Evolutionary conservation across 2,888 invertebrate species (phyloP).

Genomic region (Lycocerus yunnanus): DNA sequence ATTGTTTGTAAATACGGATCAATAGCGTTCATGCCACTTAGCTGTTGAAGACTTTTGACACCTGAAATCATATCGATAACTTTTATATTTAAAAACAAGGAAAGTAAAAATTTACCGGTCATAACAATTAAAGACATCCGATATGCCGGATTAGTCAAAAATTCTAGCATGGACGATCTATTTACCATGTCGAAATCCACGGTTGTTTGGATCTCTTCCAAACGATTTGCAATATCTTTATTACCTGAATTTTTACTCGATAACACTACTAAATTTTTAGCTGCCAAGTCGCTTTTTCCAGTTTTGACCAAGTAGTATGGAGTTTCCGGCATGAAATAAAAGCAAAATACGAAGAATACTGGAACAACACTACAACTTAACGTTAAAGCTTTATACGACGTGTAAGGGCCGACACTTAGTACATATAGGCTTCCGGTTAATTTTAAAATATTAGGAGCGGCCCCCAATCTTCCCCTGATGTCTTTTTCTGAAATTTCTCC

Average conservation of each 20-base stretch:
- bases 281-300: slow-evolving; percentile 46
- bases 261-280: slow-evolving; percentile 40
- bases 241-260: slow-evolving; percentile 49
- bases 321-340: slow-evolving; percentile 56
- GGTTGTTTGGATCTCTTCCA: slow-evolving; percentile 51
- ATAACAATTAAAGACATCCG: slow-evolving; percentile 27
- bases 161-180: slow-evolving; percentile 46
- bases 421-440: slow-evolving; percentile 52
- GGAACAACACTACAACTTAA: slow-evolving; percentile 49
- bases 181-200: slow-evolving; percentile 49
- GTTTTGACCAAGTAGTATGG: slow-evolving; percentile 56
- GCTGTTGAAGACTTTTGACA: not conserved
- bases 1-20: not conserved
- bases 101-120: slow-evolving; percentile 10
- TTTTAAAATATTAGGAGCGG: slow-evolving; percentile 47
- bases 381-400: slow-evolving; percentile 48
- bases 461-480: slow-evolving; percentile 54
- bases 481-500: slow-evolving; percentile 56
- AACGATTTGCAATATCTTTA: slow-evolving; percentile 47
- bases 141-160: slow-evolving; percentile 40
- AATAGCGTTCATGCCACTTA: not conserved
- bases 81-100: not conserved
- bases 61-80: not conserved
- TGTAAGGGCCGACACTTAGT: slow-evolving; percentile 51
- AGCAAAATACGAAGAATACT: slow-evolving; percentile 48